These are phyloP conservation scores for Oostethus manadensis DNA, from an alignment of 2,113 vertebrate species.

Conservation along the genomic window DNA sequence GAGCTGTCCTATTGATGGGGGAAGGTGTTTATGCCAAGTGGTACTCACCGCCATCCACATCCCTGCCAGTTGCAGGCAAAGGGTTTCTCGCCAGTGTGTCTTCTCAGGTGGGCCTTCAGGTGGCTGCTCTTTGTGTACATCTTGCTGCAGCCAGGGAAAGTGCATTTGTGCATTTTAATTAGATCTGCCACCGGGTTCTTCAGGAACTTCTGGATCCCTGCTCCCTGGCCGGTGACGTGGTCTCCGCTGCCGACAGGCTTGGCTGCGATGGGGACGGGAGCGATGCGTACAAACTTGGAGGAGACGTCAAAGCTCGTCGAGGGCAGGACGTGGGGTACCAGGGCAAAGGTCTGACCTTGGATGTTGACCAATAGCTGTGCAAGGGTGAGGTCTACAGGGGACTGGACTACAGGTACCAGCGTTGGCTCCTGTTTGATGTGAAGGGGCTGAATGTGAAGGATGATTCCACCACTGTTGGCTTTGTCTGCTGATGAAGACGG, in stretches of 20 bases:
- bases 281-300: slow-evolving; percentile 92
- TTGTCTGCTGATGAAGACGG: slow-evolving; percentile 22
- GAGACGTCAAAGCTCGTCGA: slow-evolving; percentile 77
- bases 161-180: slow-evolving; percentile 96
- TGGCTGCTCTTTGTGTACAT: slow-evolving; percentile 98
- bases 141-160: slow-evolving; percentile 91
- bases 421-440: slow-evolving; percentile 64
- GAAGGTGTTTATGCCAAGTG: no score
- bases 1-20: no score
- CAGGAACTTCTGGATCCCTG: slow-evolving; percentile 83
- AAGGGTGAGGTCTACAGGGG: slow-evolving; percentile 34
- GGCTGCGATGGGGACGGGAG: slow-evolving; percentile 89
- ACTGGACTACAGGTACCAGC: not conserved
- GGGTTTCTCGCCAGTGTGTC: slow-evolving; percentile 93
- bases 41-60: slow-evolving; percentile 93
- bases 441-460: slow-evolving; percentile 86
- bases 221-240: slow-evolving; percentile 54
- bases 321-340: slow-evolving; percentile 85
- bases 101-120: slow-evolving; percentile 90
- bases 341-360: slow-evolving; percentile 90
- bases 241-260: slow-evolving; percentile 80
- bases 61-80: slow-evolving; percentile 93
- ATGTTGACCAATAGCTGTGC: slow-evolving; percentile 89
- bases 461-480: slow-evolving; percentile 59
- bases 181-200: slow-evolving; percentile 88